Percentiles rank a stretch among this genome's conserved stretches.
Evolutionary conservation across 30 jellyfish, hydroid and myxozoan genomes (phyloP).

Genomic region (Pelagia noctiluca): DNA sequence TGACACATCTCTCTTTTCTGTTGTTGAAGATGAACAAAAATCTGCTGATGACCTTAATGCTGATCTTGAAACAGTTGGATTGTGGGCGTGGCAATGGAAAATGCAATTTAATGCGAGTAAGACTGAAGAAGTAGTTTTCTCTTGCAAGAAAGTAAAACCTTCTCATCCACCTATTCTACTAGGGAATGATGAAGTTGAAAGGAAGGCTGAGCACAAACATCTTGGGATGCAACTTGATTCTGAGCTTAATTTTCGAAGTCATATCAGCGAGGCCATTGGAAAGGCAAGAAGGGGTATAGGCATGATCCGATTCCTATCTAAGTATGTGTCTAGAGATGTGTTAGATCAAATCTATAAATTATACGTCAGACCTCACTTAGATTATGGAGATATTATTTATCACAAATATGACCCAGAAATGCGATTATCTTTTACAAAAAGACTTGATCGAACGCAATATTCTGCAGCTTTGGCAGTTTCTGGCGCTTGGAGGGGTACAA

Average conservation of each 20-base stretch:
- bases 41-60: constrained; percentile 50
- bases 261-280: constrained; percentile 27
- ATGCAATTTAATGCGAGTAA: too few relatives aligned
- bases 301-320: constrained; percentile 27
- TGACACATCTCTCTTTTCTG: constrained; percentile 66
- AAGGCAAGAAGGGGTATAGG: constrained; percentile 67
- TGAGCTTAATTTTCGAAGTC: constrained; percentile 41
- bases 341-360: constrained; percentile 31
- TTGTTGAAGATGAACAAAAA: constrained; percentile 29
- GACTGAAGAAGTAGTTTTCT: constrained; percentile 49
- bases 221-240: constrained; percentile 36
- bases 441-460: constrained; percentile 50
- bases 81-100: too few relatives aligned
- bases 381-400: constrained; percentile 49
- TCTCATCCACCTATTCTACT: constrained; percentile 22
- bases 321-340: constrained; percentile 51
- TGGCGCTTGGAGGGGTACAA: too few relatives aligned
- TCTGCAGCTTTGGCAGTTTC: constrained; percentile 54
- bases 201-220: constrained; percentile 54
- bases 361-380: constrained; percentile 21
- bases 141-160: constrained; percentile 27
- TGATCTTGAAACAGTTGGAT: constrained; percentile 32
- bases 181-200: constrained; percentile 28
- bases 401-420: constrained; percentile 53
- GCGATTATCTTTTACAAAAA: constrained; percentile 18